Percentiles rank a stretch among this genome's conserved stretches.
Conservation (phyloP, 2,797 vertebrate species). For the Aythya fuligula region DNA sequence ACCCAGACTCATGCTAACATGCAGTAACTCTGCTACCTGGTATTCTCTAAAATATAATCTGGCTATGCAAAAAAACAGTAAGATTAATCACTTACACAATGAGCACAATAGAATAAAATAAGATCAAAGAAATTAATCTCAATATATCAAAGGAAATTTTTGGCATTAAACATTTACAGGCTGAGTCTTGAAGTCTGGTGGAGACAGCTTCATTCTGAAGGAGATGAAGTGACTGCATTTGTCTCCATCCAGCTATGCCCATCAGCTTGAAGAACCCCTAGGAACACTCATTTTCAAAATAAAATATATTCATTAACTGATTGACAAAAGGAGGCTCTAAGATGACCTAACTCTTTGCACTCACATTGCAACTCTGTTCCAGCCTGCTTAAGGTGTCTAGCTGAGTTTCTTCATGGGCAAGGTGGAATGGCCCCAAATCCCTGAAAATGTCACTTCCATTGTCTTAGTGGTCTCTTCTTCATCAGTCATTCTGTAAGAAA, state of each 20-base stretch:
- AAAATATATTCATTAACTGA: not conserved
- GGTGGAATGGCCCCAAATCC: not conserved
- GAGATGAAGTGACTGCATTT: not conserved
- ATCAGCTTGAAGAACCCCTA: not conserved
- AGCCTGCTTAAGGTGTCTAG: not conserved
- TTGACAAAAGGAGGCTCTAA: not conserved
- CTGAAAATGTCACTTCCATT: not conserved
- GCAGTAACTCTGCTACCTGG: not conserved
- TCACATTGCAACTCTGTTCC: not conserved
- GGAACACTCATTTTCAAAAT: not conserved
- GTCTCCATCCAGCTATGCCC: not conserved
- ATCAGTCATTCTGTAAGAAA: not conserved
- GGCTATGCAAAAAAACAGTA: not conserved
- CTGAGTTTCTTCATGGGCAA: not conserved
- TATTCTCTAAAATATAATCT: not conserved
- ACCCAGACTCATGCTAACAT: not conserved
- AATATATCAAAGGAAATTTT: not conserved
- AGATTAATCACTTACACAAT: not conserved
- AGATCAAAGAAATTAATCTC: not conserved
- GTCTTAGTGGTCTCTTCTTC: not conserved
- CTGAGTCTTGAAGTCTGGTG: not conserved
- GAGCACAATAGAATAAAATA: not conserved
- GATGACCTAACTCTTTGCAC: not conserved
- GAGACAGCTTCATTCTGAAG: not conserved
- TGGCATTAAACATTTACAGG: not conserved